A percentile compares a stretch with the other conserved stretches of the same genome.
Evolutionary conservation across 2,113 vertebrate species (phyloP).

Genomic region (Corythoichthys intestinalis): DNA sequence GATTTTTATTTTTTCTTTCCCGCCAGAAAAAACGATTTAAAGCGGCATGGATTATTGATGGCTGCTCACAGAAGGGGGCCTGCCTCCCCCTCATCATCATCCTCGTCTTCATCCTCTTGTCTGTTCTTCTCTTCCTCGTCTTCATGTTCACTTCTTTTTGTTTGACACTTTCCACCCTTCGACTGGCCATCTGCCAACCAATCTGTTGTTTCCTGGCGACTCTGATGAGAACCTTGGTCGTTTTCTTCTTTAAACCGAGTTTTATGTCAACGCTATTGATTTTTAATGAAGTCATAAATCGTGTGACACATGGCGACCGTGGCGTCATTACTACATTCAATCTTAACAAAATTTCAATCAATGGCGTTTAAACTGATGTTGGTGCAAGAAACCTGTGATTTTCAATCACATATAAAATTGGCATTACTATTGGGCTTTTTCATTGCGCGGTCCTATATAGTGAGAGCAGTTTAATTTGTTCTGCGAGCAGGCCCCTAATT

Average conservation of each 20-base stretch:
- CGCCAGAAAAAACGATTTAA: constrained; percentile 58
- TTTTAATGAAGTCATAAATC: background rate
- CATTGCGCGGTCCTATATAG: too few relatives aligned
- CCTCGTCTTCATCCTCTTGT: constrained; percentile 28
- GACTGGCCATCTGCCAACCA: constrained; percentile 2
- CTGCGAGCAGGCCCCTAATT: too few relatives aligned
- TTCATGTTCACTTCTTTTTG: constrained; percentile 6
- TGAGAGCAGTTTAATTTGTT: too few relatives aligned
- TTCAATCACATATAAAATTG: background rate
- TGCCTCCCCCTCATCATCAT: background rate
- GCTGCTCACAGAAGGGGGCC: constrained; percentile 39
- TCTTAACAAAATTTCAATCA: background rate
- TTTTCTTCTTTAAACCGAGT: background rate
- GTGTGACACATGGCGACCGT: background rate
- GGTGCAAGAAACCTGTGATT: background rate
- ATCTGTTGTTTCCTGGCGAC: background rate
- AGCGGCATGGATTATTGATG: constrained; percentile 71
- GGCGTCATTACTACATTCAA: background rate
- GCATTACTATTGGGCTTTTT: too few relatives aligned
- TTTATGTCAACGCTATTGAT: background rate
- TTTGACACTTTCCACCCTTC: background rate
- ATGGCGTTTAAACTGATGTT: background rate
- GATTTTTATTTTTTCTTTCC: constrained; percentile 30
- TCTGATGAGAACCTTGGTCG: background rate
- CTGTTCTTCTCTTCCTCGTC: constrained; percentile 22